Evolutionary conservation across 2,113 vertebrate species (phyloP).

Genomic region (Epinephelus lanceolatus): DNA sequence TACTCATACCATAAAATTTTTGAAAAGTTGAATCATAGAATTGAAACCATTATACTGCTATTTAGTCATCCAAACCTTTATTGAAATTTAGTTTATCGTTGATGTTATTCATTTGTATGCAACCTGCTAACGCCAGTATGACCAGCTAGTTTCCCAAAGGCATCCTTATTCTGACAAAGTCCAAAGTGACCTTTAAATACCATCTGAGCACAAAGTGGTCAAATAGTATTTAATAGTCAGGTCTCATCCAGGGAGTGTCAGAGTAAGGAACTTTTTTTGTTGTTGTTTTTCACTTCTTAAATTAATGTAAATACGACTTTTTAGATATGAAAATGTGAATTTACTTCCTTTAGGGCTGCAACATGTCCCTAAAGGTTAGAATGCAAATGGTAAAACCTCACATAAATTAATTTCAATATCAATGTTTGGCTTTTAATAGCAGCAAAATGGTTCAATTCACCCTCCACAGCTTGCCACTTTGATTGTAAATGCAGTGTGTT

Average conservation of each 20-base stretch:
- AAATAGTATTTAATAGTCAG: constrained; percentile 51
- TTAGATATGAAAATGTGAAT: not conserved
- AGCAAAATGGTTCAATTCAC: constrained; percentile 90
- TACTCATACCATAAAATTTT: constrained; percentile 73
- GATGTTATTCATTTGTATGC: constrained; percentile 75
- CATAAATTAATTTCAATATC: constrained; percentile 79
- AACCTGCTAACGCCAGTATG: constrained; percentile 12
- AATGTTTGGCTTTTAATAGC: constrained; percentile 83
- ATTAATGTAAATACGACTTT: not conserved
- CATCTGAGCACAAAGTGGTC: constrained; percentile 47
- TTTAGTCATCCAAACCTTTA: constrained; percentile 73
- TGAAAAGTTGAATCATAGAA: constrained; percentile 75
- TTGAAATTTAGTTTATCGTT: constrained; percentile 79
- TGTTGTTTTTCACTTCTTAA: not conserved
- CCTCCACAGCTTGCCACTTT: constrained; percentile 72
- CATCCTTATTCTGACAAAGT: constrained; percentile 55
- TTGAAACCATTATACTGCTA: constrained; percentile 92
- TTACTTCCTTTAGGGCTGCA: not conserved
- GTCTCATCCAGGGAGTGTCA: constrained; percentile 50
- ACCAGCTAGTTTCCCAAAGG: constrained; percentile 23
- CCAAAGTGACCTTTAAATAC: constrained; percentile 69
- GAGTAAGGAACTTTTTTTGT: constrained; percentile 27
- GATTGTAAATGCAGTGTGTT: constrained; percentile 71
- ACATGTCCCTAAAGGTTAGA: constrained; percentile 25
- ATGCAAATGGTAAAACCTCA: constrained; percentile 77